Evolutionary conservation across 2,797 vertebrate genomes (phyloP), one percentile per base, ranked within the genome.

Genomic region (Borostomias antarcticus): DNA sequence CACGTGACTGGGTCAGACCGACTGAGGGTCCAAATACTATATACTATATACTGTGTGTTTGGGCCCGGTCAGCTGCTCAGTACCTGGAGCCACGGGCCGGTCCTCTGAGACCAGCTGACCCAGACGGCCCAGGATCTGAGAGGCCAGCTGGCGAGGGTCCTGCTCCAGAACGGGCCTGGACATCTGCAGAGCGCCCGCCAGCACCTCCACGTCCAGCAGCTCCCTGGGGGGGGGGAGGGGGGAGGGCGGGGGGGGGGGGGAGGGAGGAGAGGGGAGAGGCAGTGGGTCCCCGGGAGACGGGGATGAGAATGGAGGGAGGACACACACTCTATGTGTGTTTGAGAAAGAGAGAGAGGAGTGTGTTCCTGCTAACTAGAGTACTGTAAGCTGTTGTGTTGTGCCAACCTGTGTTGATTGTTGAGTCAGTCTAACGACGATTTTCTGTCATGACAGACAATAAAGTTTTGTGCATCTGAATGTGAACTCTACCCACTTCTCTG

Each of bases 121-220:
- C 53, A 92, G 75, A 51, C 85, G 84, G 4, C 90, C 90, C 52
- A 77, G 59, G 11, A 93, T 82, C 68, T 93, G 89, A 45, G 90
- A 91, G 35, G 91, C 89, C 59, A 92, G 73, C 65, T 93, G 90
- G 73, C 85, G 85, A 3, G 91, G 89, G 58, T 92, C 90, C 63
- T 80, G 72, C 40, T 85, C 66, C 26, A 92, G 74, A 47, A 89
- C 83, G 0, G 62, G 23, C 23, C 72, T 76, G 45, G 91, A 91
- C 61, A 92, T 80, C 58, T 76, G 66, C 37, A 93, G 83, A 43
- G 86, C 82, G 52, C 85, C 85, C 11, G 25, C 76, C 28, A 92
- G 66, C 51, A 89, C 60, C 33, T 76, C 54, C 56, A 92, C 82
- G 35, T 92, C 91, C 68, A 77, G 64, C 60, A 88, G 21, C 53